Evolutionary conservation across 2,113 vertebrate species (phyloP).

Genomic region (Anolis carolinensis): DNA sequence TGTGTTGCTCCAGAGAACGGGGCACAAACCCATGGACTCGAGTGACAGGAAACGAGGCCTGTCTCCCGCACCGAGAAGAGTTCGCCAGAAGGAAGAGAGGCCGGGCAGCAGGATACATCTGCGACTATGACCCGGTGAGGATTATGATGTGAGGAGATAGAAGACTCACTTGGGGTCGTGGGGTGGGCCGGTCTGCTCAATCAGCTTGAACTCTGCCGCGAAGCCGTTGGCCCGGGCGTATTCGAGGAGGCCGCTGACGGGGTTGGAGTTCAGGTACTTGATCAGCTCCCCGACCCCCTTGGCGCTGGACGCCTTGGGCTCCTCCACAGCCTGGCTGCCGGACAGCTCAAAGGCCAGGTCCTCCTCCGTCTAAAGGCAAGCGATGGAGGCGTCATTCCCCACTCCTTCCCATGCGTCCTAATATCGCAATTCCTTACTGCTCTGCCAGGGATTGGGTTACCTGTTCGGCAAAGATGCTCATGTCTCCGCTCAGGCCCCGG

Average conservation of each 20-base stretch:
- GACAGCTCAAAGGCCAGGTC: slow-evolving; percentile 33
- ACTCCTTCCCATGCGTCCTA: too few species aligned
- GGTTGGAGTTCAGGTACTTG: slow-evolving; percentile 93
- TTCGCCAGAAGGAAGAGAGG: too few species aligned
- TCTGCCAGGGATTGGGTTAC: slow-evolving; percentile 48
- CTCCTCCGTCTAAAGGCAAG: neutral
- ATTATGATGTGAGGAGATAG: too few species aligned
- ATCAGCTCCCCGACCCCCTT: slow-evolving; percentile 89
- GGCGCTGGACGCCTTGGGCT: slow-evolving; percentile 68
- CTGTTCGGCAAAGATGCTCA: slow-evolving; percentile 76
- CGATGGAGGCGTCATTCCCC: too few species aligned
- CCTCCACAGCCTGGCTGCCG: slow-evolving; percentile 22
- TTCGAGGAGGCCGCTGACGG: slow-evolving; percentile 90
- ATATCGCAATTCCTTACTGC: too few species aligned
- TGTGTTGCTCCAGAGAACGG: too few species aligned
- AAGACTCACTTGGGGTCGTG: slow-evolving; percentile 96
- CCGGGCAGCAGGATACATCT: too few species aligned
- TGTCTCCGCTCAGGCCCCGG: slow-evolving; percentile 85
- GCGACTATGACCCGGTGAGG: too few species aligned
- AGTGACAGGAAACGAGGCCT: too few species aligned
- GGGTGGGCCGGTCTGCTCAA: slow-evolving; percentile 90
- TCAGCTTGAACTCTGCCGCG: slow-evolving; percentile 91
- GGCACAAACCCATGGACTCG: too few species aligned
- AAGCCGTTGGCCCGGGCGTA: slow-evolving; percentile 94
- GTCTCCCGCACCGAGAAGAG: too few species aligned